A percentile compares a stretch with the other conserved stretches of the same genome.
These are phyloP conservation scores for Lasioglossum villosulum DNA, from an alignment of 2,888 invertebrate genomes.

Conservation along the genomic window DNA sequence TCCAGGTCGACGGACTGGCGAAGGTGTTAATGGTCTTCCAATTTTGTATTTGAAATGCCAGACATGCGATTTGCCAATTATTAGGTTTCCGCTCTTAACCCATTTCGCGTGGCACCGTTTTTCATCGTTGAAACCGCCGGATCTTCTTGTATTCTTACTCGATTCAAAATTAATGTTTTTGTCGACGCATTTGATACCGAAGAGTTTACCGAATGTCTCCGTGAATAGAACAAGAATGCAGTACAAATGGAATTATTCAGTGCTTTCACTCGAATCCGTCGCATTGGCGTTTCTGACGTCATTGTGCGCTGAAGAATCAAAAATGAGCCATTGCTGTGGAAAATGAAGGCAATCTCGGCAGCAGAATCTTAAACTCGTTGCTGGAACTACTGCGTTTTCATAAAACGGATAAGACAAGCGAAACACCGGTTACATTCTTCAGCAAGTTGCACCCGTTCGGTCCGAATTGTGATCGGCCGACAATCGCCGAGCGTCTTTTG, in stretches of 20 bases:
- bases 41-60: not conserved
- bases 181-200: no score
- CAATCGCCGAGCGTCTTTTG: constrained; percentile 30
- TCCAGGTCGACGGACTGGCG: not conserved
- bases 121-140: no score
- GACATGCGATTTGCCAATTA: not conserved
- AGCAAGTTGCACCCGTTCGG: not conserved
- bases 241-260: no score
- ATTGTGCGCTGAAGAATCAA: no score
- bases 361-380: not conserved
- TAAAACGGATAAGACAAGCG: not conserved
- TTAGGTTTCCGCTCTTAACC: not conserved
- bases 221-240: no score
- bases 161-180: not conserved
- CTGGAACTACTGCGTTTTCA: not conserved
- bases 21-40: constrained; percentile 2
- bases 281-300: no score
- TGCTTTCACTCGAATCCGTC: no score
- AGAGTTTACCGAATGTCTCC: no score
- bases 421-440: not conserved
- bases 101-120: not conserved
- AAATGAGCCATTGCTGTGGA: no score
- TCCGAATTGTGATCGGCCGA: constrained; percentile 19
- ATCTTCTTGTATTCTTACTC: not conserved
- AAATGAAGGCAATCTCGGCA: not conserved